Base-by-base conservation (phyloP, 2,113 vertebrate species). In the Pholis gunnellus region DNA sequence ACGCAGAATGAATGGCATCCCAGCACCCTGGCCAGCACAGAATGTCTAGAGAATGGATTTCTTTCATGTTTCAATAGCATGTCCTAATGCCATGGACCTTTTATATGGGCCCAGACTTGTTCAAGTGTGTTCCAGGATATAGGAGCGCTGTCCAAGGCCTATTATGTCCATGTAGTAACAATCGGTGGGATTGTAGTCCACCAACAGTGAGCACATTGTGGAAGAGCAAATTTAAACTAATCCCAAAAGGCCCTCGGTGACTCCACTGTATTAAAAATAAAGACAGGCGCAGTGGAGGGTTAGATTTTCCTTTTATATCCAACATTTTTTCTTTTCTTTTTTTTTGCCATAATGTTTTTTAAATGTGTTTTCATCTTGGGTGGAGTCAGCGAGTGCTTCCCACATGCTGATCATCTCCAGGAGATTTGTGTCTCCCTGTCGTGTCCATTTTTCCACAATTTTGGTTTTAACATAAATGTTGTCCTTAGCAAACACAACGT, bases 41-140 rank as follows among this genome's bases (percentile, higher is more conserved):
- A 54, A 70, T 83, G 75, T 76, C 63, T 59, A 27, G 50, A 75
- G 78, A 83, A 87, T 92, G 38, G 80, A 84, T 89, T 79, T 85
- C 64, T 78, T 83, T 70, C 60, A 27, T 74, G 50, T 83, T 82
- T 87, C 60, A 79, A 79, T 48, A 76, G 77, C 38, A 29, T 27
- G 66, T 65, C 22, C 48, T 73, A 48, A 66, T 72, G 25, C 56
- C 48, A 27, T 18, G 17, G 56, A 9, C 50, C 40, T 69, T 78
- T 57, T 31, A 20, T 66, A 57, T 54, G 48, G 40, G 42, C 54
- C 52, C 44, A 73, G 48, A 73, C 59, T 77, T 31, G 48, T 36
- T 78, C 60, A 56, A 75, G 18, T 63, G 65, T 60, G 20, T 57
- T 84, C 48, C 25, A 25, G 72, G 36, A 70, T 56, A 69, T 8